phyloP scores from a whole-genome alignment of 1,140 invertebrate species.

The Hylaeus anthracinus region DNA sequence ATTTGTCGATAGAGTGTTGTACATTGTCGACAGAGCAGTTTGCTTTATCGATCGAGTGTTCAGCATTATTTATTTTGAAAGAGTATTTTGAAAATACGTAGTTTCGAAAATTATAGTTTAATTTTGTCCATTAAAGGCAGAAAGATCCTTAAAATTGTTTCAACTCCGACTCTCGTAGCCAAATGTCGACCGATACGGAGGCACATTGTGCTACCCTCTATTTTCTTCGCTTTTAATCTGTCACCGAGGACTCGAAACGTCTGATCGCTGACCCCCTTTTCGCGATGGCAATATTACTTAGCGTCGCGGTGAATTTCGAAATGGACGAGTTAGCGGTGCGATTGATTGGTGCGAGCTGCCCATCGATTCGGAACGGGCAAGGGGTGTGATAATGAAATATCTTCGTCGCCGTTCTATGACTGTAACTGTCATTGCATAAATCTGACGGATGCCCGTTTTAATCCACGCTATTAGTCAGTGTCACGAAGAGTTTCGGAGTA shows the following conservation, averaged over 20 bases:
- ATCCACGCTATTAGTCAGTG: slow-evolving; percentile 28
- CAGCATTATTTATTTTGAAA: too few relatives aligned
- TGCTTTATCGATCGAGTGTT: too few relatives aligned
- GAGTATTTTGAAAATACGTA: too few relatives aligned
- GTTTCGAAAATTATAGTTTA: too few relatives aligned
- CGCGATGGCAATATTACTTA: slow-evolving; percentile 28
- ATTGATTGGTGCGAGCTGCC: slow-evolving; percentile 5
- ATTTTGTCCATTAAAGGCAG: too few relatives aligned
- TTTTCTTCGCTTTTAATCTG: slow-evolving; percentile 25
- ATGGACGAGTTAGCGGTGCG: background rate
- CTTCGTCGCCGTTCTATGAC: slow-evolving; percentile 13
- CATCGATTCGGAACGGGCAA: background rate
- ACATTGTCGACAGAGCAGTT: too few relatives aligned
- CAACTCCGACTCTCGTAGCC: too few relatives aligned
- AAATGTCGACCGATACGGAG: too few relatives aligned
- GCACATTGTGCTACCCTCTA: background rate
- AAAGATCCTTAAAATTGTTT: too few relatives aligned
- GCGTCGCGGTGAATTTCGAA: slow-evolving; percentile 29
- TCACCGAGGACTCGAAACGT: slow-evolving; percentile 26
- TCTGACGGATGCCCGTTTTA: slow-evolving; percentile 19
- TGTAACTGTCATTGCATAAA: slow-evolving; percentile 20
- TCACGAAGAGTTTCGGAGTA: background rate
- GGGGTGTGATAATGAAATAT: slow-evolving; percentile 37
- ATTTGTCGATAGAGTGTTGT: too few relatives aligned
- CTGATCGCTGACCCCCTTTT: slow-evolving; percentile 28